Evolutionary conservation across 2,797 vertebrate species (phyloP).

Genomic region (Acrossocheilus wenchowensis): DNA sequence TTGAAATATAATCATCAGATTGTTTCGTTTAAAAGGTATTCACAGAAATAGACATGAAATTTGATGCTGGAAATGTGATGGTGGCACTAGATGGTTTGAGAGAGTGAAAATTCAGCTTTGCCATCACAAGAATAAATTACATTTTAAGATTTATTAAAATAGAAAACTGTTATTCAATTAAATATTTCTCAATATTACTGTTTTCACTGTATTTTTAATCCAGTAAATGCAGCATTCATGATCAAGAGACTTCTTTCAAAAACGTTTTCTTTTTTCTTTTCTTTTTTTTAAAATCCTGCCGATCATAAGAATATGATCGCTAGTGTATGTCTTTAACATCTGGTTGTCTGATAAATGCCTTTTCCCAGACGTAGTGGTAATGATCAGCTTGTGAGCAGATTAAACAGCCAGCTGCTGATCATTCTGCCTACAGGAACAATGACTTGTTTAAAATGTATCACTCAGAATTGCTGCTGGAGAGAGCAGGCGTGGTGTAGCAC

Average conservation of each 20-base stretch:
- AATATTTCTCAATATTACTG: neutral
- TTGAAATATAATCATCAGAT: neutral
- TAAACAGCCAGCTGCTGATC: neutral
- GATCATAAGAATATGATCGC: neutral
- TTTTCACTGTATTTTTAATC: neutral
- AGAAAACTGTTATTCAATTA: neutral
- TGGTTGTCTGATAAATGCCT: conserved; percentile 34
- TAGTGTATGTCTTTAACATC: neutral
- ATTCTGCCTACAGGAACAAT: conserved; percentile 15
- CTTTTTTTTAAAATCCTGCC: neutral
- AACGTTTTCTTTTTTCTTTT: too few relatives aligned
- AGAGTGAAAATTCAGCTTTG: neutral
- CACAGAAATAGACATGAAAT: neutral
- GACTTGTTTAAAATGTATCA: conserved; percentile 50
- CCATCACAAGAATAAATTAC: neutral
- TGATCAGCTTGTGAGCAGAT: conserved; percentile 37
- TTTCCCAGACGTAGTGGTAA: conserved; percentile 32
- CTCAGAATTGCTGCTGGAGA: conserved; percentile 37
- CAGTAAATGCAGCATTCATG: neutral
- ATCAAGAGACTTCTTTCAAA: neutral
- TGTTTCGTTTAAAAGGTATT: neutral
- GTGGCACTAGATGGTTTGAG: neutral
- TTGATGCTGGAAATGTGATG: neutral
- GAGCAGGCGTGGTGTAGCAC: conserved; percentile 35
- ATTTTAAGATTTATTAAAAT: neutral